Evolutionary conservation across 2,113 vertebrate species (phyloP), one percentile per base, ranked within the genome.

Genomic region (Solea senegalensis): DNA sequence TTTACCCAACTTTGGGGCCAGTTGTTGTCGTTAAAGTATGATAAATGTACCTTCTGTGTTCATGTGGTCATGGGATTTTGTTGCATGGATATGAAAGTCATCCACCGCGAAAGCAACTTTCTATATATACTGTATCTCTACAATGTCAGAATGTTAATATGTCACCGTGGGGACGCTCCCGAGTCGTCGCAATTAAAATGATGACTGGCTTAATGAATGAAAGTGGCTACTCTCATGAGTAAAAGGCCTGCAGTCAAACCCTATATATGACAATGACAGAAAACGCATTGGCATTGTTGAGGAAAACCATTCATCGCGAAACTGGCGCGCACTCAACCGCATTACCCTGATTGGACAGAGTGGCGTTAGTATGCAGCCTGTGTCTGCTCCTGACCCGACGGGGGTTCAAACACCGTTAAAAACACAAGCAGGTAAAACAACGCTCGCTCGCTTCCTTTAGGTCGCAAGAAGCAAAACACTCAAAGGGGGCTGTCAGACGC

Each of bases 331-430:
- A 21, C 62, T 75, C 72, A 74, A 26, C 55, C 43, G 62, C 72
- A 85, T 85, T 83, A 80, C 0, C 21, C 50, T 55, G 78, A 85
- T 64, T 77, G 72, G 63, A 60, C 44, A 10, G 50, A 54, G 55
- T 27, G 10, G 46, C 43, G 1, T 81, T 72, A 16, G 65, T 68
- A 67, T 75, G 46, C 73, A 40, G 39, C 54, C 46, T 16, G 69
- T 27, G 66, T 58, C 73, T 75, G 71, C 65, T 69, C 26, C 65
- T 44, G 76, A 45, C 28, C n/a, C 58, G 61, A 72, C 45, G 21
- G 52, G 15, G 60, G 34, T 41, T 75, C 41, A 58, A 21, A 56
- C 56, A 53, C 53, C 13, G 41, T 9, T 0, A 21, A 51, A 12
- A 15, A 41, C 34, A 4, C 45, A 40, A 16, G 40, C 16, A 40